phyloP scores from a whole-genome alignment of 2,888 invertebrate species.

The Drosophila multiciliata region DNA sequence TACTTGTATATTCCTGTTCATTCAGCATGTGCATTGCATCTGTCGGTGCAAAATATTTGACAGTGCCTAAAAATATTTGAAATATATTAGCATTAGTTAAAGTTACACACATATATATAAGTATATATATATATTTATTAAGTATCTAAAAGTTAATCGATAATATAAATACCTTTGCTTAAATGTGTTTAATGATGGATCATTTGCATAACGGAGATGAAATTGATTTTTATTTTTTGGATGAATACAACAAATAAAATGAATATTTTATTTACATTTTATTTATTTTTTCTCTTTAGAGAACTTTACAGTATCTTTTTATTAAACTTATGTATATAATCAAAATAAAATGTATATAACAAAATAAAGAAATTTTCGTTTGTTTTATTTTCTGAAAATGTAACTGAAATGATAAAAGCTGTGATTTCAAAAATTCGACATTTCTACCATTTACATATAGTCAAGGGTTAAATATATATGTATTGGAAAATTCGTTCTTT shows the following conservation, averaged over 20 bases:
- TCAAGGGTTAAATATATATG: background rate
- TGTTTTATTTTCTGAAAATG: background rate
- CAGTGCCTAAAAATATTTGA: slow-evolving; percentile 84
- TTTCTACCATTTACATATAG: background rate
- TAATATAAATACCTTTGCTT: slow-evolving; percentile 7
- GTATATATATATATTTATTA: background rate
- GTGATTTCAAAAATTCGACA: background rate
- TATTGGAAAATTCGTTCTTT: background rate
- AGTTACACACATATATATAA: background rate
- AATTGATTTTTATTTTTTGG: background rate
- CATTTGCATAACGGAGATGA: background rate
- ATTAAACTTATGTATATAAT: background rate
- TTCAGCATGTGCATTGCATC: slow-evolving; percentile 89
- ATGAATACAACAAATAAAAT: background rate
- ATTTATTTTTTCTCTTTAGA: slow-evolving; percentile 9
- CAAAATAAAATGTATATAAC: background rate
- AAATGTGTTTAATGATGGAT: slow-evolving; percentile 2
- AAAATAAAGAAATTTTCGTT: background rate
- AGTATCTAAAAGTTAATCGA: background rate
- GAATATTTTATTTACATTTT: slow-evolving; percentile 17
- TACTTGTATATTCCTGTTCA: slow-evolving; percentile 83
- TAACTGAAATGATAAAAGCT: background rate
- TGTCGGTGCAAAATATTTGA: slow-evolving; percentile 88
- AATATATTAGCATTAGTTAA: slow-evolving; percentile 39
- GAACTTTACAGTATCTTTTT: background rate